Percentiles rank a stretch among this genome's conserved stretches.
These are phyloP conservation scores for Nesospiza acunhae DNA, from an alignment of 2,113 vertebrate genomes.

Conservation along the genomic window DNA sequence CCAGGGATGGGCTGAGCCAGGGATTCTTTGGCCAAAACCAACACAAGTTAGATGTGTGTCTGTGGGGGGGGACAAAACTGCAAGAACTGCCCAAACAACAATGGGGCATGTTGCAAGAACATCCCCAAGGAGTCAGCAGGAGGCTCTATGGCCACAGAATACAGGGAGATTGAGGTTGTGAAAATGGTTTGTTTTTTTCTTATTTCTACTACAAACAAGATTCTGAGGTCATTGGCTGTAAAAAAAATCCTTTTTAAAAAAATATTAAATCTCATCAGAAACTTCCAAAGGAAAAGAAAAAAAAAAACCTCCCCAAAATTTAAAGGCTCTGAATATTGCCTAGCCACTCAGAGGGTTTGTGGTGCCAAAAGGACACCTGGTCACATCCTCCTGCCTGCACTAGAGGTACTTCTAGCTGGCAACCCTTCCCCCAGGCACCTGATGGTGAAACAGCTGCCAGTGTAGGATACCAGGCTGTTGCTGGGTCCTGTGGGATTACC, in stretches of 20 bases:
- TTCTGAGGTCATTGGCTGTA: neutral
- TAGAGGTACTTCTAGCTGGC: neutral
- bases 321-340: neutral
- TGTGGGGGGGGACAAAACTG: neutral
- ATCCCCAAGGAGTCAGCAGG: neutral
- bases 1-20: neutral
- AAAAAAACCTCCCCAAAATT: neutral
- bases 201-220: neutral
- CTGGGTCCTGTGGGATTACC: neutral
- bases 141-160: neutral
- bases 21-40: neutral
- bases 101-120: neutral
- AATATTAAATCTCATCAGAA: neutral
- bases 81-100: neutral
- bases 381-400: neutral
- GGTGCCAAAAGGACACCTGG: neutral
- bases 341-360: neutral
- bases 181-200: neutral
- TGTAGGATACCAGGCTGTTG: neutral
- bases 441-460: neutral
- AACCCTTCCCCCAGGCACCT: neutral
- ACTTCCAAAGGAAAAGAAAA: neutral
- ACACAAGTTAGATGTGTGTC: neutral
- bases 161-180: neutral
- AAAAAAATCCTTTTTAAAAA: neutral